phyloP scores from a whole-genome alignment of 2,113 vertebrate genomes.

The Sialia sialis region DNA sequence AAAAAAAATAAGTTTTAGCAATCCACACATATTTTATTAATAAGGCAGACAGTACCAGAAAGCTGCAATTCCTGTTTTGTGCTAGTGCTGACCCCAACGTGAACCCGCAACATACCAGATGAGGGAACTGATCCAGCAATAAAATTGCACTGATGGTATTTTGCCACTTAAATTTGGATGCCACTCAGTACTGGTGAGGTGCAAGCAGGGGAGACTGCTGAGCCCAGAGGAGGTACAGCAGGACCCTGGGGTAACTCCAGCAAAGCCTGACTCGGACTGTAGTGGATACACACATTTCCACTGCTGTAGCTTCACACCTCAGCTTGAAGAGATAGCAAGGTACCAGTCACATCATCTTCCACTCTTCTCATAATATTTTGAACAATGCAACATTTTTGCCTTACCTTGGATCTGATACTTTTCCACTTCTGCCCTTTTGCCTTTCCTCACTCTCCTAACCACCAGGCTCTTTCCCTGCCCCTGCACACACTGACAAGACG shows the following conservation, averaged over 20 bases:
- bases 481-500: neutral
- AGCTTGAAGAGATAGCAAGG: neutral
- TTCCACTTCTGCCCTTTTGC: neutral
- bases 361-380: neutral
- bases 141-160: neutral
- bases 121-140: neutral
- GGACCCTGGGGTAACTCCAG: fast-evolving
- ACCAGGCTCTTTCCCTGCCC: neutral
- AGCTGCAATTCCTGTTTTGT: neutral
- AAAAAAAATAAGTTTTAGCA: neutral
- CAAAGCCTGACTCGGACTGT: fast-evolving
- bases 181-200: fast-evolving
- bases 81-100: neutral
- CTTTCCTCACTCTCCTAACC: neutral
- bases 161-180: fast-evolving
- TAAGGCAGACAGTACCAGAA: neutral
- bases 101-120: neutral
- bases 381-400: neutral
- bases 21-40: neutral
- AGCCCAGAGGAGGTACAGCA: neutral
- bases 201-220: fast-evolving
- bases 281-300: neutral
- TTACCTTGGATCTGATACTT: neutral
- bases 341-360: neutral
- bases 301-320: neutral